Base-by-base conservation (phyloP, 2,888 invertebrate genomes). In the Cerceris rybyensis region DNA sequence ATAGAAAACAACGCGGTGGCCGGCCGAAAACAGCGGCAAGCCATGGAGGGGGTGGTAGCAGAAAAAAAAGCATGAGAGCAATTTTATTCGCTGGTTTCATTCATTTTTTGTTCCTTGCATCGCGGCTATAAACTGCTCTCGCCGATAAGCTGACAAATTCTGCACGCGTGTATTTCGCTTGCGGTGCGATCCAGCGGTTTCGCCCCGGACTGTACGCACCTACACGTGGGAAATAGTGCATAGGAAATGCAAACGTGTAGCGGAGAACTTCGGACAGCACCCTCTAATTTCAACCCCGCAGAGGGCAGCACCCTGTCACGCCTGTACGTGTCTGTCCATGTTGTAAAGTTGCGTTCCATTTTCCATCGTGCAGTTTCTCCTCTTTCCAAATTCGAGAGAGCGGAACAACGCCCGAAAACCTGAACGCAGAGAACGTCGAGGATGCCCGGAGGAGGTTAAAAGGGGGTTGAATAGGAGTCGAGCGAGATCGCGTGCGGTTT, bases 221-320 rank as follows among this genome's bases (percentile, higher is more conserved):
- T 82, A 81, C 86, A 84, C 82, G 82, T 74, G 85, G 85, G 84
- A 89, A 90, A 90, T 89, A 89, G 88, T 88, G 87, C 88, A 90
- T 87, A 88, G 88, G 86, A 90, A 89, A 90, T 90, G 87, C 90
- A 90, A 90, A 87, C 89, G 84, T 84, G 87, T 85, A 88, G 84
- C 78, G 83, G 84, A 88, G 87, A 88, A 89, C 86, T 90, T 90
- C 81, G 89, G 87, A 90, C 87, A 88, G 87, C 82, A 11, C 86
- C 86, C 86, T 89, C 90, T 86, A 89, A 90, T 90, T 90, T 90
- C 90, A 81, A 84, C 77, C 82, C 85, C 81, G 86, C 86, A 86
- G 87, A 88, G 88, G 87, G 87, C 90, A 89, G 85, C 87, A 89
- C 84, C 86, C 87, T 86, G 86, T 87, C 87, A 88, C 83, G 82